These are phyloP conservation scores for Misgurnus mizolepis DNA, from an alignment of 2,113 vertebrate species.

Conservation along the genomic window DNA sequence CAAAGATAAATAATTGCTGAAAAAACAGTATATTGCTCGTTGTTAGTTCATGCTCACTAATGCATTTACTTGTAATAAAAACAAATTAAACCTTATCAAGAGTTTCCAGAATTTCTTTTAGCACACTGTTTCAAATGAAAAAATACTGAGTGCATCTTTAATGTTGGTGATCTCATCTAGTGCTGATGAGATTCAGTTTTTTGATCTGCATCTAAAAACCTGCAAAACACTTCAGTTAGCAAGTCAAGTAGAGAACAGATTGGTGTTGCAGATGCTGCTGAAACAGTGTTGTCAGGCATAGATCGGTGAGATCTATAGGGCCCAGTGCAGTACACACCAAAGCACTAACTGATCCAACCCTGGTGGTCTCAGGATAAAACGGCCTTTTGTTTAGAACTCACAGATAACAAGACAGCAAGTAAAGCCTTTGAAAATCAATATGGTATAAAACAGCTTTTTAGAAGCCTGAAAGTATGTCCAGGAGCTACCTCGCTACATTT, in stretches of 20 bases:
- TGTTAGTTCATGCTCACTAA: no score
- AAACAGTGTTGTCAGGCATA: not conserved
- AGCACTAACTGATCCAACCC: conserved; percentile 3
- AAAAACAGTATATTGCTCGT: no score
- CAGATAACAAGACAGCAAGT: conserved; percentile 46
- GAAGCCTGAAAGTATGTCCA: conserved; percentile 37
- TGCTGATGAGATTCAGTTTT: not conserved
- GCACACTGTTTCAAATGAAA: no score
- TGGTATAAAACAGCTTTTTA: conserved; percentile 19
- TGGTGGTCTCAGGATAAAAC: conserved; percentile 26
- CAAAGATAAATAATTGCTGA: no score
- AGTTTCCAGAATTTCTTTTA: no score
- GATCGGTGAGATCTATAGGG: conserved; percentile 18
- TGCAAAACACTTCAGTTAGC: conserved; percentile 10
- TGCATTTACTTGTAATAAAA: no score
- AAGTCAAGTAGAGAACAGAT: not conserved
- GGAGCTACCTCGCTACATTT: conserved; percentile 32
- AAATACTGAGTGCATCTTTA: no score
- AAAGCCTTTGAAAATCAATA: conserved; percentile 44
- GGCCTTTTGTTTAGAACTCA: conserved; percentile 38
- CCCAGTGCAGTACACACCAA: not conserved
- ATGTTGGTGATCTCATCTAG: not conserved
- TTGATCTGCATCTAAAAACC: not conserved
- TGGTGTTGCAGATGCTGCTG: not conserved
- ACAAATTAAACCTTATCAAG: no score